Base-by-base conservation (phyloP, 1,140 invertebrate genomes). In the Eufriesea mexicana region DNA sequence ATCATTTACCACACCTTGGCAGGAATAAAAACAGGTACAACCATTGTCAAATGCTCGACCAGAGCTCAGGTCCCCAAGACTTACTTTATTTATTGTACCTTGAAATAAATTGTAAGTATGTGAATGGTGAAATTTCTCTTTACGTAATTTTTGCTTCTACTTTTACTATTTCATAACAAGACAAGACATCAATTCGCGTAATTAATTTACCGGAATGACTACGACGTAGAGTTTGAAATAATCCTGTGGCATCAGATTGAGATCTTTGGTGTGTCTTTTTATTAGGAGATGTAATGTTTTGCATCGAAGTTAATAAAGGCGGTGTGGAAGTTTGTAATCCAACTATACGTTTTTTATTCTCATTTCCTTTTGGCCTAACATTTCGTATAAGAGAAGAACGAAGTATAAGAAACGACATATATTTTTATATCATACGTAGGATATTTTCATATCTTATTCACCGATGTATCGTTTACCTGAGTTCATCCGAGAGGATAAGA, bases 11-110 rank as follows among this genome's bases (percentile, higher is more conserved):
- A 97, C 95, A 84, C 96, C 97, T 91, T 96, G 95, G 89, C 96
- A 96, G 84, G 96, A 96, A 90, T 96, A 95, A 92, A 97, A 96
- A 94, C 98, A 99, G 84, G 96, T 96, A 95, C 99, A 99, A 78
- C 98, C 98, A 93, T 98, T 99, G 94, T 99, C 98, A 95, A 99
- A 99, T 45, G 98, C 98, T 89, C 97, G 96, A 55, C 98, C 99
- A 62, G 98, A 98, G 76, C 97, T 96, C 76, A 99, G 93, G 95
- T 99, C 98, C 59, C 99, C 99, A 23, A 99, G 95, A 91, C 96
- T 97, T 84, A 96, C 94, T 92, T 96, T 96, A 88, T 92, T 94
- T 91, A 92, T 93, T 92, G 89, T 90, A 93, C 93, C 93, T 94
- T 83, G 35, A 80, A 62, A 85, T 59, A 64, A 47, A 51, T 64